Percentiles rank a stretch among this genome's conserved stretches.
phyloP scores from a whole-genome alignment of 2,888 invertebrate genomes.

The Calliscelio sp. region DNA sequence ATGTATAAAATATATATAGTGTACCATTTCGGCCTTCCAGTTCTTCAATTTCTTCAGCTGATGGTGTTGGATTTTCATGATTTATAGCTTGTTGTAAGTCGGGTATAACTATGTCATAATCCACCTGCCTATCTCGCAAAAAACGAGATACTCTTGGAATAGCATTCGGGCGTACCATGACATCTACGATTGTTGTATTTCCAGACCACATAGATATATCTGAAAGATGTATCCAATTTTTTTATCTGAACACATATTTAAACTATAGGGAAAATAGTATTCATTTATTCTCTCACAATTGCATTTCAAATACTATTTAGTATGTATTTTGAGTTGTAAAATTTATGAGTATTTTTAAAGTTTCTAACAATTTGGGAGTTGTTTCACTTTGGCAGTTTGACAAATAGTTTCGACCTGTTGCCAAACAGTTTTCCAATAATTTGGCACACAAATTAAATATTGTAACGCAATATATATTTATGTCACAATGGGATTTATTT shows the following conservation, averaged over 20 bases:
- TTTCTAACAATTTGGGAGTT: too few relatives aligned
- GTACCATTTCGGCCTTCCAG: slow-evolving; percentile 88
- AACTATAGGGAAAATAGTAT: background rate
- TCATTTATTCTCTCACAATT: too few relatives aligned
- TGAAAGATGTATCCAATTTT: slow-evolving; percentile 15
- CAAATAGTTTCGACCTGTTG: too few relatives aligned
- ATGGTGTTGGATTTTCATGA: slow-evolving; percentile 90
- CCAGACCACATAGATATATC: slow-evolving; percentile 90
- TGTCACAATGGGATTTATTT: too few relatives aligned
- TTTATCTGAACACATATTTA: background rate
- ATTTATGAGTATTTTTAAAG: too few relatives aligned
- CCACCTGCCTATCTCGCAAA: slow-evolving; percentile 89
- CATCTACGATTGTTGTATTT: slow-evolving; percentile 89
- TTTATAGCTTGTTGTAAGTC: slow-evolving; percentile 93
- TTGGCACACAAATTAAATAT: too few relatives aligned
- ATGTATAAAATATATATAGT: slow-evolving; percentile 16
- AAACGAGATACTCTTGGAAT: slow-evolving; percentile 88
- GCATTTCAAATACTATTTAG: too few relatives aligned
- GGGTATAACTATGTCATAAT: slow-evolving; percentile 91
- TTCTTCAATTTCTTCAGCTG: slow-evolving; percentile 89
- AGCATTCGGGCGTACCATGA: slow-evolving; percentile 90
- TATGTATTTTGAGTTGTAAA: too few relatives aligned
- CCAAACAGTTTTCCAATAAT: too few relatives aligned
- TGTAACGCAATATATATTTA: too few relatives aligned
- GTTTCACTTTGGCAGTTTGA: too few relatives aligned